Evolutionary conservation across 2,113 vertebrate genomes (phyloP).

Genomic region (Phaethornis superciliosus): DNA sequence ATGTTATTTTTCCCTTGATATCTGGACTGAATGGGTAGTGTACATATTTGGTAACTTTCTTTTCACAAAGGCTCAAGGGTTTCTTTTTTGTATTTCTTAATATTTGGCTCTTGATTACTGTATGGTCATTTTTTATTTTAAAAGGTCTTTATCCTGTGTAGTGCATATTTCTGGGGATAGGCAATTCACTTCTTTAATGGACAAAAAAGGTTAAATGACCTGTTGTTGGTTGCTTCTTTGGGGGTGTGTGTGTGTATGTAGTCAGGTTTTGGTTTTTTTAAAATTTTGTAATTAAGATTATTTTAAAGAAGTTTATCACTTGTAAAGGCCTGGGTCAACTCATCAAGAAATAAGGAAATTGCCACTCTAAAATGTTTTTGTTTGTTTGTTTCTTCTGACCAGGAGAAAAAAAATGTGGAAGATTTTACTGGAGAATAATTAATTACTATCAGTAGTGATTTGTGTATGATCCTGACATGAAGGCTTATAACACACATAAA

Average conservation of each 20-base stretch:
- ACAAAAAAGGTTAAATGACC: neutral
- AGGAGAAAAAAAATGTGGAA: neutral
- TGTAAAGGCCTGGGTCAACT: neutral
- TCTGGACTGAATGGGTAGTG: neutral
- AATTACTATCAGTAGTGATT: conserved; percentile 33
- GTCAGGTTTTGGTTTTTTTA: neutral
- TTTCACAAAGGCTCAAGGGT: neutral
- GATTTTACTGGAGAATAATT: conserved; percentile 26
- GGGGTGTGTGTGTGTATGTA: no score
- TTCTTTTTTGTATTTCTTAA: neutral
- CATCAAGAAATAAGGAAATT: neutral
- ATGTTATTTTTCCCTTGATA: neutral
- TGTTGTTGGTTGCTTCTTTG: no score
- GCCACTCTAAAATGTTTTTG: neutral
- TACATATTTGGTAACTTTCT: neutral
- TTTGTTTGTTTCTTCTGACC: conserved; percentile 10
- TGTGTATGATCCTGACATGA: neutral
- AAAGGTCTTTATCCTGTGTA: neutral
- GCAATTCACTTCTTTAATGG: neutral
- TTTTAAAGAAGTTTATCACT: neutral
- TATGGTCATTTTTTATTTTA: neutral
- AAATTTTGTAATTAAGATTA: neutral
- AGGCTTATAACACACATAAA: neutral
- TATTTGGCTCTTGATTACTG: neutral
- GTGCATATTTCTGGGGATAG: neutral